Evolutionary conservation across 2,888 invertebrate genomes (phyloP), one percentile per base, ranked within the genome.

Genomic region (Cheiracanthium punctorium): DNA sequence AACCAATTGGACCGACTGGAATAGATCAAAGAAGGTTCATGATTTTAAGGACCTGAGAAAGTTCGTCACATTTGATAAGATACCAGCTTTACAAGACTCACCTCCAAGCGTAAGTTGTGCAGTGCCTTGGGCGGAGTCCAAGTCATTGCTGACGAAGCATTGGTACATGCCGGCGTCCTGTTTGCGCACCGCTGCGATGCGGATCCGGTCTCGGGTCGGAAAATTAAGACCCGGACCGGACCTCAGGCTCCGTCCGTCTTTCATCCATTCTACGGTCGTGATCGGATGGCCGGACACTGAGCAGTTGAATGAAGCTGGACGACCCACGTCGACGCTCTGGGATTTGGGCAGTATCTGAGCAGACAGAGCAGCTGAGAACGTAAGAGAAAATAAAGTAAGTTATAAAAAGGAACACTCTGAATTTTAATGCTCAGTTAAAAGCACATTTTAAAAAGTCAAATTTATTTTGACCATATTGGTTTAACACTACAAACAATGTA

Each of bases 141-240:
- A 95, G 89, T 95, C 95, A 90, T 96, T 96, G 90, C 95, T 95
- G 7, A 95, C 96, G 90, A 97, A 95, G 91, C 97, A 98, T 91
- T 98, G 97, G 92, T 96, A 97, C 94, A 97, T 95, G 64, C 97
- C 98, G 84, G 95, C 94, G 92, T 97, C 97, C 82, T 95, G 95
- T 89, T 95, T 94, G 89, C 95, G 95, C 75, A 97, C 95, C 14
- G 91, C 94, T 92, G 91, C 93, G 93, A 92, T 94, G 91, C 90
- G 92, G 90, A 93, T 88, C 75, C 86, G 87, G 84, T 90, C 90
- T 65, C 89, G 74, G 10, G 90, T 48, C 41, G 79, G 79, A 58
- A 82, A 77, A 58, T 77, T 71, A 14, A 85, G 70, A 29, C 80
- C 52, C 32, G 70, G 76, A 17, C 73, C 74, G 7, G 93, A 91